Conservation (phyloP, 92 coral and sea anemone genomes). For the Parazoanthus darwini region DNA sequence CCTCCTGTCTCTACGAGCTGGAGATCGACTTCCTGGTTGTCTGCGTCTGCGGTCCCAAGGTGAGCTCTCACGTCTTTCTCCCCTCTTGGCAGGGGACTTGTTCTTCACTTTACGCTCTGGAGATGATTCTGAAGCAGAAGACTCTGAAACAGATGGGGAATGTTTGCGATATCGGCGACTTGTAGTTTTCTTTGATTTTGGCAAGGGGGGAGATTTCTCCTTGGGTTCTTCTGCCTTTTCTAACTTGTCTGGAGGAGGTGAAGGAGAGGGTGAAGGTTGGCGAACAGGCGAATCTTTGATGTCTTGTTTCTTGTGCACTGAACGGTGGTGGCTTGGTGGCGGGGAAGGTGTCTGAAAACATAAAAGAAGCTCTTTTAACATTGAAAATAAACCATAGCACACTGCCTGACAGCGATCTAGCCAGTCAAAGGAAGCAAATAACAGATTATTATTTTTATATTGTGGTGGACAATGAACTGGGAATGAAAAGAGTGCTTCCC, state of each 20-base stretch:
- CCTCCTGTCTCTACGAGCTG: constrained; percentile 40
- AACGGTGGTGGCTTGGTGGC: constrained; percentile 89
- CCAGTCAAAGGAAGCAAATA: too few relatives aligned
- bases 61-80: constrained; percentile 55
- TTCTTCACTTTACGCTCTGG: constrained; percentile 65
- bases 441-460: too few relatives aligned
- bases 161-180: constrained; percentile 90
- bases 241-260: constrained; percentile 75
- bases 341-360: constrained; percentile 63
- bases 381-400: not conserved
- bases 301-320: constrained; percentile 74
- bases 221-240: constrained; percentile 58
- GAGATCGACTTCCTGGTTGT: constrained; percentile 11
- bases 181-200: constrained; percentile 85
- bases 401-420: not conserved
- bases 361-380: not conserved
- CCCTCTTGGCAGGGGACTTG: constrained; percentile 52
- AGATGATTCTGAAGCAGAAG: constrained; percentile 82
- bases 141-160: constrained; percentile 76
- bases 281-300: constrained; percentile 71
- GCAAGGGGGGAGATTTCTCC: constrained; percentile 68
- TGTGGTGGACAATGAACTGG: too few relatives aligned
- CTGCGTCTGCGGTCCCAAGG: constrained; percentile 50
- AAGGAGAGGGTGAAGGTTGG: constrained; percentile 88
- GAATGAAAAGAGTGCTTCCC: too few relatives aligned